These are phyloP conservation scores for Ascaphus truei DNA, from an alignment of 2,113 vertebrate genomes.

Conservation along the genomic window DNA sequence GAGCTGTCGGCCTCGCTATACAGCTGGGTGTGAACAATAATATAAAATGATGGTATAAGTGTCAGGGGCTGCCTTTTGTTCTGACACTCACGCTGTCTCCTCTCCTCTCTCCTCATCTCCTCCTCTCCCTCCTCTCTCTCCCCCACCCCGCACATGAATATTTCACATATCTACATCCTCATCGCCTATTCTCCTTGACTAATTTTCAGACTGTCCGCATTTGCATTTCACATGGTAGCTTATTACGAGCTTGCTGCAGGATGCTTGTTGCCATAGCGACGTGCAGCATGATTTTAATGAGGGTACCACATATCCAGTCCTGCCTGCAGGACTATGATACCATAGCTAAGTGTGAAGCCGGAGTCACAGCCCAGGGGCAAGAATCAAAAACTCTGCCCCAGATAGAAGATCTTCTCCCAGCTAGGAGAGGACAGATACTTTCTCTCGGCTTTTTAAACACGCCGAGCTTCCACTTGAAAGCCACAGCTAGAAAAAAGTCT, in stretches of 20 bases:
- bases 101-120: constrained; percentile 34
- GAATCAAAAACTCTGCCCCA: constrained; percentile 70
- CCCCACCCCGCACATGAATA: constrained; percentile 88
- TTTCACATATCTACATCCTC: constrained; percentile 96
- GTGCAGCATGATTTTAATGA: constrained; percentile 91
- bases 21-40: constrained; percentile 88
- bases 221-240: constrained; percentile 96
- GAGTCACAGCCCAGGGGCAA: constrained; percentile 72
- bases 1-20: constrained; percentile 42
- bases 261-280: constrained; percentile 96
- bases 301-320: constrained; percentile 79
- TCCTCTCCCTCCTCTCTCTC: constrained; percentile 35
- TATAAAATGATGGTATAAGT: constrained; percentile 76
- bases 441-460: background rate
- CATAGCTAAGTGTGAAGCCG: constrained; percentile 74
- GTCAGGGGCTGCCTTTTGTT: constrained; percentile 98
- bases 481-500: background rate
- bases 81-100: constrained; percentile 95
- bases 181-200: constrained; percentile 89
- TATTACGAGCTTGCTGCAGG: constrained; percentile 87
- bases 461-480: constrained; percentile 16
- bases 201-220: constrained; percentile 98
- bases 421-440: constrained; percentile 44
- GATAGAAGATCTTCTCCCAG: constrained; percentile 57
- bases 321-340: constrained; percentile 78